Percentiles rank a stretch among this genome's conserved stretches.
These are phyloP conservation scores for Neotoma lepida DNA, from an alignment of 2,113 vertebrate genomes.

Conservation along the genomic window DNA sequence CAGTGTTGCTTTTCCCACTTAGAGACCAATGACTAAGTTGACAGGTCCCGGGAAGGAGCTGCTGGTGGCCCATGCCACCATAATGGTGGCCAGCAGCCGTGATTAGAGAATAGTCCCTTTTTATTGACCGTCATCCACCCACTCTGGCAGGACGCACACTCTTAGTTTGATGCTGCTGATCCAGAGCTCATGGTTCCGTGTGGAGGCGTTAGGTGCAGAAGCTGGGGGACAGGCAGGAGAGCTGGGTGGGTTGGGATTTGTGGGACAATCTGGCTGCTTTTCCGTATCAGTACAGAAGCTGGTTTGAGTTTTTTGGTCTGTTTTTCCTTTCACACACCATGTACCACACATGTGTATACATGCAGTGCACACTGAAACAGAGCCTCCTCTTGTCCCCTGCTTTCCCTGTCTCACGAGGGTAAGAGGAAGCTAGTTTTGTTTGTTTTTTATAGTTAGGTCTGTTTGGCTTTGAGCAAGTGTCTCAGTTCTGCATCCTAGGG, in stretches of 20 bases:
- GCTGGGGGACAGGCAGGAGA: neutral
- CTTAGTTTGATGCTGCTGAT: neutral
- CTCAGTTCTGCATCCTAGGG: neutral
- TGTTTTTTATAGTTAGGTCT: neutral
- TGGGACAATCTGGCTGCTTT: neutral
- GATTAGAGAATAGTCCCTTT: conserved; percentile 37
- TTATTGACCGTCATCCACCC: conserved; percentile 37
- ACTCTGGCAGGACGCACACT: neutral
- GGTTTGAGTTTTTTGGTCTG: neutral
- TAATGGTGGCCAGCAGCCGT: neutral
- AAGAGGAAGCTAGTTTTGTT: neutral
- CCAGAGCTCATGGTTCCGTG: neutral
- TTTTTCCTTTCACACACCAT: neutral
- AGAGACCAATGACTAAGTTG: neutral
- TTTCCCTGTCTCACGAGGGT: neutral
- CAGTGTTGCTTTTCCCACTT: neutral
- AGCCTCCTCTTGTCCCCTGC: neutral
- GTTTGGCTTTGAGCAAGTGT: conserved; percentile 32
- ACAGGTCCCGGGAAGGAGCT: neutral
- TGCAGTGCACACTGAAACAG: neutral
- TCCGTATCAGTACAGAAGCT: neutral
- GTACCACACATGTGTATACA: neutral
- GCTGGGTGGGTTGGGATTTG: neutral
- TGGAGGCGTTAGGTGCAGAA: neutral
- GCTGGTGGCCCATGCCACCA: neutral